Evolutionary conservation across 2,888 invertebrate genomes (phyloP), one percentile per base, ranked within the genome.

Genomic region (Erebia ligea): DNA sequence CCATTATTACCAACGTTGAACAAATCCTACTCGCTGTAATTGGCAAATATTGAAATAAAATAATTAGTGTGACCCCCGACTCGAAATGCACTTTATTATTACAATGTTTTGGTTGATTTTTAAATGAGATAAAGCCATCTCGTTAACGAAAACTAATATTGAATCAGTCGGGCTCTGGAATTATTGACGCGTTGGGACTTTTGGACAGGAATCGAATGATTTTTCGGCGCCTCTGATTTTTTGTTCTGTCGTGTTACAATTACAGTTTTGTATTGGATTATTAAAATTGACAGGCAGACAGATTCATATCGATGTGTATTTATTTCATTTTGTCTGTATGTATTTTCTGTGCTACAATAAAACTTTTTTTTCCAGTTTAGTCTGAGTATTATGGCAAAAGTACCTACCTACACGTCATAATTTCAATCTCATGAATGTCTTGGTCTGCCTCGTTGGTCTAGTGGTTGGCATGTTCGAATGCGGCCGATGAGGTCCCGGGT

Each of bases 81-180:
- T 42, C 6, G 75, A 80, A 79, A 48, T 72, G 67, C 62, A 76
- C 79, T 76, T 65, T 78, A 75, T 71, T 42, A 57, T 48, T 21
- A 50, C 21, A 10, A 10, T 6, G 11, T 48, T 74, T 75, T 70
- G 73, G 79, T 67, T 62, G 25, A 57, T 62, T 77, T 76, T 81
- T n/a, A 63, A 59, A 42, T 74, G 75, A n/a, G 2, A 52, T 13
- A 61, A 42, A 34, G 25, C 40, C 80, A 86, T 81, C 89, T 90
- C 90, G 90, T 90, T 90, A 89, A 84, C 83, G 79, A 83, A 76
- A 76, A 79, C 84, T 84, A 90, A 90, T 90, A 89, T 91, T 91
- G 84, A 84, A 77, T 75, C 79, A 79, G 84, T 75, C 84, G 81
- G 81, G 82, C 76, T 77, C 77, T 75, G 75, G 88, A 86, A 84